Evolutionary conservation across 2,797 vertebrate genomes (phyloP), one percentile per base, ranked within the genome.

Genomic region (Paedocypris micromegethes): DNA sequence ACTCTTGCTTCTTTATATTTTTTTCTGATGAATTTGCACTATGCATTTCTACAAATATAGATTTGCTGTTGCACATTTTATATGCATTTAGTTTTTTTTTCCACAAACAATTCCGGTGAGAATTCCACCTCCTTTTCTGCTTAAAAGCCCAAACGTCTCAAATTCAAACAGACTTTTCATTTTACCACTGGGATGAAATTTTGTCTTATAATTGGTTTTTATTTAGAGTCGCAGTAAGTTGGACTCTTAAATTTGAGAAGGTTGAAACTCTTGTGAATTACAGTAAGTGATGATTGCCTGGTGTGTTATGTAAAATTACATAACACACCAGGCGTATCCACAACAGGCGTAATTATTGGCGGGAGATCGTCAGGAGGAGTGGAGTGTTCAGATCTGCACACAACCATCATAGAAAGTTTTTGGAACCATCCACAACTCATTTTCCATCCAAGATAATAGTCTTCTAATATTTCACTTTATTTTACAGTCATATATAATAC

Each of bases 181-280:
- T 44, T 84, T 75, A 78, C 72, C 23, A 64, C 60, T 51, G 66
- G 62, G 62, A 69, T 72, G 55, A 77, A 80, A 87, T 86, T 88
- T 84, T 80, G 82, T 73, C 58, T 75, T 78, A 77, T 87, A 83
- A 81, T 85, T 88, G 80, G 80, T 80, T 86, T 88, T 83, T 74
- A 71, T 78, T 80, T 82, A 71, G 75, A 86, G 88, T 54, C 84
- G 77, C 79, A 83, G 86, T 84, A 81, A 83, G 78, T 84, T 86
- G 61, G 81, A 81, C 78, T 82, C 80, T 84, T 79, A 60, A 70
- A 78, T 73, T 43, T 63, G 43, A 61, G 72, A 75, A 39, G 66
- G 68, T 72, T 76, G 64, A 70, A 76, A 80, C 73, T 67, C 68
- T 57, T 68, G 7, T 44, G 41, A 56, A 56, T 50, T n/a, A 2